Evolutionary conservation across 1,140 invertebrate genomes (phyloP), one percentile per base, ranked within the genome.

Genomic region (Drosophila tani): DNA sequence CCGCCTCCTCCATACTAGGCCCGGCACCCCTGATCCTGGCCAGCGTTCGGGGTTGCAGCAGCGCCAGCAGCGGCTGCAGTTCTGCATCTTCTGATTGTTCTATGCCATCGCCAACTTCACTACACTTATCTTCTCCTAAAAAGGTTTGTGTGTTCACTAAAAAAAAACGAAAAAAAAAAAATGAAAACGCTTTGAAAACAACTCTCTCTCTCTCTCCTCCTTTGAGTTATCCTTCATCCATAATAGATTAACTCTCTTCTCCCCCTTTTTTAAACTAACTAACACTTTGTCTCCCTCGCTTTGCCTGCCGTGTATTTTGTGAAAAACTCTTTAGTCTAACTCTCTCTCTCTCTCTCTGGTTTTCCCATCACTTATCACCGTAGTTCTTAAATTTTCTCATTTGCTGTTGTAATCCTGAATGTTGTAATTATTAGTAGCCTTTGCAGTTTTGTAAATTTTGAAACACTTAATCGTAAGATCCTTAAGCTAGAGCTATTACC

Each of bases 21-120:
- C 59, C 81, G 50, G 45, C 67, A 14, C 41, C 55, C 64, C 46
- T 69, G 17, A 66, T 66, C n/a, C 49, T 68, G 67, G 64, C 29
- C 47, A 51, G 63, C 38, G 64, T 67, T 46, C 63, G 40, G 60
- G 82, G 79, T 58, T 77, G 68, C 81, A 90, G 84, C 76, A 91
- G 76, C 68, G 79, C 82, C 83, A 91, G 90, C 80, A 91, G 86
- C 85, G 85, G 85, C 55, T 91, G 88, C 86, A 92, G 91, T 82
- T 92, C 91, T 91, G 86, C 90, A 90, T 91, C 91, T 91, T 92
- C 91, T 92, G 91, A 92, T 92, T 92, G 91, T 92, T 92, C 91
- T 92, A 92, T 92, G 91, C 82, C 91, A 92, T 92, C 91, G 91
- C 91, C 90, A 92, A 91, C 91, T 92, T 92, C 84, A 91, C 91